phyloP scores from a whole-genome alignment of 2,888 invertebrate genomes.

The Tanaodytes sp. region DNA sequence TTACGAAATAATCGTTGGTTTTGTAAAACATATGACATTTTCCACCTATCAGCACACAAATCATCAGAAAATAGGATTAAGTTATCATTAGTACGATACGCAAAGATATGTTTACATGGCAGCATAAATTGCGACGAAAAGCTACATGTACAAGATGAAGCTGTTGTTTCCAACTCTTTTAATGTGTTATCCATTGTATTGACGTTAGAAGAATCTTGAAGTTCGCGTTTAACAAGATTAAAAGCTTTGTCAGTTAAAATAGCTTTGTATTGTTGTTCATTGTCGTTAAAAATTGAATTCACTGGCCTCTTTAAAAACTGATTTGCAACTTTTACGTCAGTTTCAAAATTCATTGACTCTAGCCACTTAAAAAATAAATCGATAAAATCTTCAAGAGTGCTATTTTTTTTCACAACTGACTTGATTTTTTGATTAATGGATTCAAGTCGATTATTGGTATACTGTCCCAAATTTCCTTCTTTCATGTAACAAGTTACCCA shows the following conservation, averaged over 20 bases:
- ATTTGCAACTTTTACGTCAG: constrained; percentile 11
- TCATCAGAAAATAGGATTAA: neutral
- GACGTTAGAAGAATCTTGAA: neutral
- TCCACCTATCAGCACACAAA: neutral
- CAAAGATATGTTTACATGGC: neutral
- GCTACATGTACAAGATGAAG: too few relatives aligned
- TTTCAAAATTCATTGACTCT: constrained; percentile 16
- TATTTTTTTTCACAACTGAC: constrained; percentile 33
- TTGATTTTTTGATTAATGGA: constrained; percentile 38
- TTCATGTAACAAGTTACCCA: constrained; percentile 17
- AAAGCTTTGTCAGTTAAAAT: neutral
- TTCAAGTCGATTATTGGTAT: constrained; percentile 48
- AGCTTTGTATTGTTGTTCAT: neutral
- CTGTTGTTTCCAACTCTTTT: too few relatives aligned
- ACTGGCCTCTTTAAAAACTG: constrained; percentile 12
- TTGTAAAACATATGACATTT: neutral
- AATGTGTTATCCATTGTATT: too few relatives aligned
- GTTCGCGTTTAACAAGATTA: neutral
- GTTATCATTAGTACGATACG: neutral
- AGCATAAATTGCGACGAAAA: too few relatives aligned
- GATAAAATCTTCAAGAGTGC: constrained; percentile 33
- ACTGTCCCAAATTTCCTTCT: constrained; percentile 38
- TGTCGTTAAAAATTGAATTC: neutral
- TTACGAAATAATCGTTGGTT: neutral
- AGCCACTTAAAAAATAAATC: constrained; percentile 42